Evolutionary conservation across 2,888 invertebrate species (phyloP).

Genomic region (Yponomeuta evonymella): DNA sequence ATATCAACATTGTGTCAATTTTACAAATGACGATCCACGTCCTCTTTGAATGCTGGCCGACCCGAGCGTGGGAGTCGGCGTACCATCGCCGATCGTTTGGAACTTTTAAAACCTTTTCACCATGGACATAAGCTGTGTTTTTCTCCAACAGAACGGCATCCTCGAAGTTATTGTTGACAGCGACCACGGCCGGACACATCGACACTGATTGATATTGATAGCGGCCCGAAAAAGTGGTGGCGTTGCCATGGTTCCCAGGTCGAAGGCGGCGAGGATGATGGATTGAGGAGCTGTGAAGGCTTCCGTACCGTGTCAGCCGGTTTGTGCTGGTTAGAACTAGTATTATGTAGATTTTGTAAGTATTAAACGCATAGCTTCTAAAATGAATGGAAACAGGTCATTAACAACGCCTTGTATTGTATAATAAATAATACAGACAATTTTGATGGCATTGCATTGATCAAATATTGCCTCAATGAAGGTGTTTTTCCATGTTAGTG

Average conservation of each 20-base stretch:
- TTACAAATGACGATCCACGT: constrained; percentile 45
- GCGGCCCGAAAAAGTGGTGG: constrained; percentile 27
- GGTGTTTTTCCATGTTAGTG: too few species aligned
- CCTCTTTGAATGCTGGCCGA: constrained; percentile 39
- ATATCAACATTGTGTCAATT: constrained; percentile 56
- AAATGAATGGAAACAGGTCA: too few species aligned
- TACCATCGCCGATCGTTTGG: not conserved
- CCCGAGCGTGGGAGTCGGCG: constrained; percentile 28
- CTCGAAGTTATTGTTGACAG: constrained; percentile 7
- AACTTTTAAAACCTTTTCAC: not conserved
- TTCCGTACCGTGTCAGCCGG: not conserved
- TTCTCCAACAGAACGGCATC: not conserved
- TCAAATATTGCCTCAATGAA: too few species aligned
- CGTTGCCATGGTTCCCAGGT: not conserved
- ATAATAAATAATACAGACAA: too few species aligned
- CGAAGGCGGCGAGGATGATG: constrained; percentile 6
- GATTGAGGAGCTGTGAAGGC: not conserved
- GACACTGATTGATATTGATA: constrained; percentile 65
- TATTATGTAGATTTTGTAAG: too few species aligned
- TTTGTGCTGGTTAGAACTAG: not conserved
- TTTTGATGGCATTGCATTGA: too few species aligned
- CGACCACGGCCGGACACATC: constrained; percentile 20
- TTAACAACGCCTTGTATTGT: too few species aligned
- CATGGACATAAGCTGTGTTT: not conserved
- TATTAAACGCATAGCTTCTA: too few species aligned